Evolutionary conservation across 2,888 invertebrate species (phyloP).

Genomic region (Diaprepes abbreviatus): DNA sequence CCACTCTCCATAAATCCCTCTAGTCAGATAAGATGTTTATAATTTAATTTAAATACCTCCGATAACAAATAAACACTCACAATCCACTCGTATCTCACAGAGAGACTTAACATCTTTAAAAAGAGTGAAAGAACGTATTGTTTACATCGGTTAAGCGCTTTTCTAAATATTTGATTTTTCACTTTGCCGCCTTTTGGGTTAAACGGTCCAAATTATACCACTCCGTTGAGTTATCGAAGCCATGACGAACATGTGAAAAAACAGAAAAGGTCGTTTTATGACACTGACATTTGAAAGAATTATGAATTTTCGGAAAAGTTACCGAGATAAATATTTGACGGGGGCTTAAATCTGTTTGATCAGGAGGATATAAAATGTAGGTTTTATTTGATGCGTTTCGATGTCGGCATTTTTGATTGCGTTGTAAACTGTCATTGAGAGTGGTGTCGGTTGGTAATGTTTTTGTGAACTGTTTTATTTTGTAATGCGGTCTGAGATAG

Average conservation of each 20-base stretch:
- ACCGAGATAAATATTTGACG: slow-evolving; percentile 4
- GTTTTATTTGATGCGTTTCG: background rate
- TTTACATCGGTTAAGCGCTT: slow-evolving; percentile 42
- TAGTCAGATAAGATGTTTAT: slow-evolving; percentile 36
- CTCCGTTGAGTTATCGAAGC: slow-evolving; percentile 32
- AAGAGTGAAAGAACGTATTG: slow-evolving; percentile 41
- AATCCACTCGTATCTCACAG: slow-evolving; percentile 3
- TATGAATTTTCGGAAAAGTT: slow-evolving; percentile 25
- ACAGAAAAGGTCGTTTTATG: slow-evolving; percentile 30
- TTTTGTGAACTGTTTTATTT: background rate
- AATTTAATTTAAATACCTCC: slow-evolving; percentile 35
- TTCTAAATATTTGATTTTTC: slow-evolving; percentile 47
- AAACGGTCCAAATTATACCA: slow-evolving; percentile 37
- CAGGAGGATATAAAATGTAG: background rate
- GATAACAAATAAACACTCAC: slow-evolving; percentile 34
- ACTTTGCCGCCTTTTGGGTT: slow-evolving; percentile 35
- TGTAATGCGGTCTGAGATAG: background rate
- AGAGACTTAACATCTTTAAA: background rate
- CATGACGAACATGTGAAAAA: slow-evolving; percentile 32
- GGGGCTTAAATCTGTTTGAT: slow-evolving; percentile 12
- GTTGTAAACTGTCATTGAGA: background rate
- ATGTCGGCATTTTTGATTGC: background rate
- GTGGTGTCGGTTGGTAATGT: background rate
- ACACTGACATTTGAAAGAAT: slow-evolving; percentile 31
- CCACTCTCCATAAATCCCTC: slow-evolving; percentile 27